Evolutionary conservation across 2,888 invertebrate species (phyloP).

Genomic region (Zeuzera pyrina): DNA sequence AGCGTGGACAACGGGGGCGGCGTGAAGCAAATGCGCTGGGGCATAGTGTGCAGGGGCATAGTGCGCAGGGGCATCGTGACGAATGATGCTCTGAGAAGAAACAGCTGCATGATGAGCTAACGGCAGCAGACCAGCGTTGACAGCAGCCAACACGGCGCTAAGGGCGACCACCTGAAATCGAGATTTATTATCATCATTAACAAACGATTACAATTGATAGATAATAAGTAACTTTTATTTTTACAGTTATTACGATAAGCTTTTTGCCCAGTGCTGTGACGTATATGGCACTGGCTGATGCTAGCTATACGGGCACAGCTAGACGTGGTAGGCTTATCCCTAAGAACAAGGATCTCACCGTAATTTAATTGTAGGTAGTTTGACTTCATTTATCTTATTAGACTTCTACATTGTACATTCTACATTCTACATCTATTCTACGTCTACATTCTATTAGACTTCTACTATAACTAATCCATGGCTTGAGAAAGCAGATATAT

Average conservation of each 20-base stretch:
- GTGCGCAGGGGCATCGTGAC: slow-evolving; percentile 55
- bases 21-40: slow-evolving; percentile 33
- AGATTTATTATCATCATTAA: neutral
- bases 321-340: too few relatives aligned
- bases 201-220: neutral
- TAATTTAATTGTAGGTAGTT: too few relatives aligned
- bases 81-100: slow-evolving; percentile 67
- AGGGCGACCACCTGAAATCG: slow-evolving; percentile 49
- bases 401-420: too few relatives aligned
- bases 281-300: too few relatives aligned
- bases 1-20: slow-evolving; percentile 20
- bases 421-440: too few relatives aligned
- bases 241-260: neutral
- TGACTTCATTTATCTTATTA: too few relatives aligned
- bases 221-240: neutral
- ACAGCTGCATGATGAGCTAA: slow-evolving; percentile 60
- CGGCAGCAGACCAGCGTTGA: slow-evolving; percentile 69
- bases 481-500: too few relatives aligned
- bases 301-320: too few relatives aligned
- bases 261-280: neutral
- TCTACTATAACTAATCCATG: too few relatives aligned
- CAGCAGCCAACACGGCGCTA: slow-evolving; percentile 63
- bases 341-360: too few relatives aligned
- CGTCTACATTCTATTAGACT: too few relatives aligned
- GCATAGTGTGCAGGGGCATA: slow-evolving; percentile 29